Evolutionary conservation across 2,113 vertebrate genomes (phyloP).

Genomic region (Tenebrosternarchus preto): DNA sequence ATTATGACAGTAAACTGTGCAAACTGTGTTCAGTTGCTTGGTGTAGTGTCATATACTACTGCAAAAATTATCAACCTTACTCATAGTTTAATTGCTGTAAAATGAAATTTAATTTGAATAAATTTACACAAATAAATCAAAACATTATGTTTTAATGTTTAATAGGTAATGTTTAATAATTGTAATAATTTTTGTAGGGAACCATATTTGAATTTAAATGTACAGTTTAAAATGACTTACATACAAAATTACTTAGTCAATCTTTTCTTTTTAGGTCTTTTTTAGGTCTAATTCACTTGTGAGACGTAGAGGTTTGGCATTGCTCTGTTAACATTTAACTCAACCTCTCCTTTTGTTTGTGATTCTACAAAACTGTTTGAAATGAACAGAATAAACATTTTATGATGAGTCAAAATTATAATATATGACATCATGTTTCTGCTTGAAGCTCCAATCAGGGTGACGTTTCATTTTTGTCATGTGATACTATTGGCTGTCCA

Average conservation of each 20-base stretch:
- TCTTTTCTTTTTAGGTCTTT: not conserved
- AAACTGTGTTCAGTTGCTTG: no score
- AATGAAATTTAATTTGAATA: no score
- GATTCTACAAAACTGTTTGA: constrained; percentile 4
- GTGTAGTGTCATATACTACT: no score
- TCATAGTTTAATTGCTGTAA: no score
- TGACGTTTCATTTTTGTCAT: not conserved
- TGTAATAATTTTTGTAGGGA: not conserved
- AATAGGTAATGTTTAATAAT: no score
- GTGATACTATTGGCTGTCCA: constrained; percentile 15
- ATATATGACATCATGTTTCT: not conserved
- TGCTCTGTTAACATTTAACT: constrained; percentile 40
- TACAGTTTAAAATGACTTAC: no score
- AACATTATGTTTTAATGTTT: no score
- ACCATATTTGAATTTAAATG: not conserved
- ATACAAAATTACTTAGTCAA: no score
- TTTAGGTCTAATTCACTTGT: constrained; percentile 27
- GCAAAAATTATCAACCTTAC: no score
- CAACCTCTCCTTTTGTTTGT: constrained; percentile 23
- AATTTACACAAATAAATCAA: no score
- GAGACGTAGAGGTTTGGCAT: constrained; percentile 13
- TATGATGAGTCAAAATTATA: not conserved
- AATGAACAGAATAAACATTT: not conserved
- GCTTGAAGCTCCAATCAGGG: not conserved
- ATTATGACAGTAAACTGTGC: no score